Percentiles rank a stretch among this genome's conserved stretches.
These are phyloP conservation scores for Paralvinella palmiformis DNA, from an alignment of 1,140 invertebrate species.

Conservation along the genomic window DNA sequence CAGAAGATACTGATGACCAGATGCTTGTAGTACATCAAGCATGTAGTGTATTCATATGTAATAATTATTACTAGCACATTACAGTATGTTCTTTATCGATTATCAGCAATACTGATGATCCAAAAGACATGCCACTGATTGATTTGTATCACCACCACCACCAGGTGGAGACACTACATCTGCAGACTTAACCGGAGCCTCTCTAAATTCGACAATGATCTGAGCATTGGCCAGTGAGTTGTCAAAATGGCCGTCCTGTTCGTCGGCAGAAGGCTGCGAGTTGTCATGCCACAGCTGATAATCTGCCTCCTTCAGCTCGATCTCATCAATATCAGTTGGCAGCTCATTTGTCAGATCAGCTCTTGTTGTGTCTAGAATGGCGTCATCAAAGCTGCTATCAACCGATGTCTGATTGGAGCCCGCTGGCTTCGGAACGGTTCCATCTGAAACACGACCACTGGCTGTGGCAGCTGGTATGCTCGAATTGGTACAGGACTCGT, in stretches of 20 bases:
- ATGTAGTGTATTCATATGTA: too few species aligned
- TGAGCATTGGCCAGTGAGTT: neutral
- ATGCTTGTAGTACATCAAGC: too few species aligned
- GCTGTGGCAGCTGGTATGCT: too few species aligned
- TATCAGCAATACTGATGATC: slow-evolving; percentile 4
- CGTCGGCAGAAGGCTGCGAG: neutral
- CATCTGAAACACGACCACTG: too few species aligned
- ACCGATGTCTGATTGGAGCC: neutral
- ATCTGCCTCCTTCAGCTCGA: slow-evolving; percentile 1
- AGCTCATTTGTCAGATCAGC: neutral
- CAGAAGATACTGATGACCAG: too few species aligned
- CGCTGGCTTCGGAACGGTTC: too few species aligned
- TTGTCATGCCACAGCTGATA: slow-evolving; percentile 10
- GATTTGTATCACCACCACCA: neutral
- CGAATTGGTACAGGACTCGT: too few species aligned
- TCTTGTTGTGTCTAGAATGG: neutral
- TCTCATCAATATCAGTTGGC: neutral
- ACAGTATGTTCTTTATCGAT: too few species aligned
- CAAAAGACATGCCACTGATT: neutral
- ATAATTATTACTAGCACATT: too few species aligned
- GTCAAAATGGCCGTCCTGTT: neutral
- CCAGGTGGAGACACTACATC: neutral
- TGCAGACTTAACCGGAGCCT: neutral
- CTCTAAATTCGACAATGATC: neutral
- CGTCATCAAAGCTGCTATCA: neutral